Conservation (phyloP, 2,113 vertebrate species). For the Prolemur simus region DNA sequence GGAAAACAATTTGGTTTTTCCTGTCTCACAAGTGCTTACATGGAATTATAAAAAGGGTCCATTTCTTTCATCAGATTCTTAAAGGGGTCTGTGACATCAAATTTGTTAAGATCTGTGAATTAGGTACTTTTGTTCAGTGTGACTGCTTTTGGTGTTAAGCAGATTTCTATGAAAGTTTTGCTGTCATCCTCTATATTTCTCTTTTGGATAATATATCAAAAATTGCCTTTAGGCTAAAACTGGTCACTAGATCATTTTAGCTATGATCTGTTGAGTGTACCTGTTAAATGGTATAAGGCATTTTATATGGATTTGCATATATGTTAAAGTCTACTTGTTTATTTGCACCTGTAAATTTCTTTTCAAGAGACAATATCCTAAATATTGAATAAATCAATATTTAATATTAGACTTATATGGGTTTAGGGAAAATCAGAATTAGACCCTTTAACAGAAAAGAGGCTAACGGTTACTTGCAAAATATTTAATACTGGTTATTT, state of each 20-base stretch:
- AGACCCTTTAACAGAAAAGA: neutral
- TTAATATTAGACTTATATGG: neutral
- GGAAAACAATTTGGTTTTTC: neutral
- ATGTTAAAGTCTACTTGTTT: neutral
- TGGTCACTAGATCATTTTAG: neutral
- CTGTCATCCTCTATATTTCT: neutral
- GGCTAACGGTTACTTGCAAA: neutral
- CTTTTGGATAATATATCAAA: neutral
- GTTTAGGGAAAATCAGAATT: neutral
- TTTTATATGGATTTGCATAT: neutral
- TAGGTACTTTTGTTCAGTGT: neutral
- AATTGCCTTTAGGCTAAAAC: neutral
- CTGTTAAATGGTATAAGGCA: neutral
- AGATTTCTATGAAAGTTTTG: neutral
- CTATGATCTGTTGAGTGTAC: neutral
- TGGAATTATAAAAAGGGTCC: neutral
- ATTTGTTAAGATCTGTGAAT: neutral
- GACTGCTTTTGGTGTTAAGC: neutral
- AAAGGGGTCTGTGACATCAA: neutral
- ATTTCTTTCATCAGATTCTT: neutral
- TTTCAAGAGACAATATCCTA: neutral
- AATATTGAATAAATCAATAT: conserved; percentile 2
- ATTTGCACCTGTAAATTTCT: conserved; percentile 3
- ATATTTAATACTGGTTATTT: neutral
- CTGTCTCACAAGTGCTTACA: neutral